Percentiles rank a stretch among this genome's conserved stretches.
Evolutionary conservation across 2,797 vertebrate genomes (phyloP).

Genomic region (Sebastes steindachneri): DNA sequence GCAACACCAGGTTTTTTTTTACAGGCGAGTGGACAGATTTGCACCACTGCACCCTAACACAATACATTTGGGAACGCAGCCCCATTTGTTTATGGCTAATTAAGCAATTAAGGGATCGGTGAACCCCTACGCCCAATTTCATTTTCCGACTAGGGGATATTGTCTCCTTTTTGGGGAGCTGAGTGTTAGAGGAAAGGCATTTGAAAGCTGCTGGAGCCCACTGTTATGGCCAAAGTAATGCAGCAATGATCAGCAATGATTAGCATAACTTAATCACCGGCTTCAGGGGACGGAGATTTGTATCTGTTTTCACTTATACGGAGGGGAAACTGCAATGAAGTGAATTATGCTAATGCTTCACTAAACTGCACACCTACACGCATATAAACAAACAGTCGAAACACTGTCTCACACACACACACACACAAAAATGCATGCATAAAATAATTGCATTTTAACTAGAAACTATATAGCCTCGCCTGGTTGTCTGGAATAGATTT

Average conservation of each 20-base stretch:
- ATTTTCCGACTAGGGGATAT: slow-evolving; percentile 2
- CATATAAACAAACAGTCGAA: slow-evolving; percentile 16
- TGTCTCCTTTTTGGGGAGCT: slow-evolving; percentile 17
- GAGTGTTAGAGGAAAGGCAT: background rate
- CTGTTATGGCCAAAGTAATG: slow-evolving; percentile 30
- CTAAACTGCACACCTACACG: slow-evolving; percentile 38
- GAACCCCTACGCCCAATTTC: slow-evolving; percentile 33
- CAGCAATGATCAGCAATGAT: slow-evolving; percentile 60
- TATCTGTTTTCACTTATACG: slow-evolving; percentile 56
- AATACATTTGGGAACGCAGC: slow-evolving; percentile 32
- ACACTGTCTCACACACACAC: background rate
- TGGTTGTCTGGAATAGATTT: background rate
- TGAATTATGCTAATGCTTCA: slow-evolving; percentile 45
- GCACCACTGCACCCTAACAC: slow-evolving; percentile 22
- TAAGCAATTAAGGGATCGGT: slow-evolving; percentile 54
- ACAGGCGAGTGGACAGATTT: background rate
- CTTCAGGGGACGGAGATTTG: slow-evolving; percentile 58
- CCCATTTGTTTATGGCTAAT: slow-evolving; percentile 68
- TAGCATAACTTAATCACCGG: slow-evolving; percentile 70
- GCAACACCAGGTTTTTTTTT: slow-evolving; percentile 12
- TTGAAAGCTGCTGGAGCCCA: slow-evolving; percentile 7
- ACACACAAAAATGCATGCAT: slow-evolving; percentile 13
- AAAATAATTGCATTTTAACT: slow-evolving; percentile 30
- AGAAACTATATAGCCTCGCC: background rate
- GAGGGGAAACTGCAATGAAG: slow-evolving; percentile 36